Percentiles rank a stretch among this genome's conserved stretches.
phyloP scores from a whole-genome alignment of 1,140 invertebrate species.

The Marisa cornuarietis region DNA sequence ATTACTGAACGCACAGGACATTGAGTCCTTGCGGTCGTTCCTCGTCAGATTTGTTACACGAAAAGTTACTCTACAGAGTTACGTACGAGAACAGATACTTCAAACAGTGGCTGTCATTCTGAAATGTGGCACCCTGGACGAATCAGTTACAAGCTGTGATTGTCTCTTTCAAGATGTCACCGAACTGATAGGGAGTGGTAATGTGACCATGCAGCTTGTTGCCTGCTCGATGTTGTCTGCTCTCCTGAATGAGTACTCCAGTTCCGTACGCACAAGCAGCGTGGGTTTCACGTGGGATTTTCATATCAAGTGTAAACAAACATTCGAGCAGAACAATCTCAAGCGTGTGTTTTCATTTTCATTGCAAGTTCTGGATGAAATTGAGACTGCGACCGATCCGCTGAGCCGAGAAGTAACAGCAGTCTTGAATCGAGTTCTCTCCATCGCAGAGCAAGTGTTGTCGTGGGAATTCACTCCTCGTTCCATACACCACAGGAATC shows the following conservation, averaged over 20 bases:
- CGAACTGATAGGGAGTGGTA: slow-evolving; percentile 74
- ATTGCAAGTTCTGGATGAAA: slow-evolving; percentile 71
- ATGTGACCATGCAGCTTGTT: slow-evolving; percentile 71
- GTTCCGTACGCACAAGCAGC: slow-evolving; percentile 84
- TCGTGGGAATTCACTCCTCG: slow-evolving; percentile 78
- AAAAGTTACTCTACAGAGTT: slow-evolving; percentile 68
- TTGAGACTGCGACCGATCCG: slow-evolving; percentile 70
- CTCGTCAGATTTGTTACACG: slow-evolving; percentile 81
- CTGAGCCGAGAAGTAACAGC: slow-evolving; percentile 67
- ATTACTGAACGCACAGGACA: slow-evolving; percentile 74
- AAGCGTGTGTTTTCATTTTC: slow-evolving; percentile 82
- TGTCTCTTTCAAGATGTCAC: slow-evolving; percentile 80
- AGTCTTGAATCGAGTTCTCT: slow-evolving; percentile 72
- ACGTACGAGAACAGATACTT: slow-evolving; percentile 67
- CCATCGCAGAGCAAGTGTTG: slow-evolving; percentile 78
- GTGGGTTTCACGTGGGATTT: slow-evolving; percentile 86
- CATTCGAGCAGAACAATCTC: slow-evolving; percentile 83
- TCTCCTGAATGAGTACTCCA: slow-evolving; percentile 87
- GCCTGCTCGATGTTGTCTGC: slow-evolving; percentile 84
- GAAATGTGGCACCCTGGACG: slow-evolving; percentile 81
- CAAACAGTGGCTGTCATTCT: slow-evolving; percentile 84
- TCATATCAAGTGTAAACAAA: slow-evolving; percentile 84
- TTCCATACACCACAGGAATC: not conserved
- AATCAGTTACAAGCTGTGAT: slow-evolving; percentile 75
- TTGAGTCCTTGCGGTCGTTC: slow-evolving; percentile 79